Evolutionary conservation across 2,797 vertebrate species (phyloP).

Genomic region (Dromococcyx pavoninus): DNA sequence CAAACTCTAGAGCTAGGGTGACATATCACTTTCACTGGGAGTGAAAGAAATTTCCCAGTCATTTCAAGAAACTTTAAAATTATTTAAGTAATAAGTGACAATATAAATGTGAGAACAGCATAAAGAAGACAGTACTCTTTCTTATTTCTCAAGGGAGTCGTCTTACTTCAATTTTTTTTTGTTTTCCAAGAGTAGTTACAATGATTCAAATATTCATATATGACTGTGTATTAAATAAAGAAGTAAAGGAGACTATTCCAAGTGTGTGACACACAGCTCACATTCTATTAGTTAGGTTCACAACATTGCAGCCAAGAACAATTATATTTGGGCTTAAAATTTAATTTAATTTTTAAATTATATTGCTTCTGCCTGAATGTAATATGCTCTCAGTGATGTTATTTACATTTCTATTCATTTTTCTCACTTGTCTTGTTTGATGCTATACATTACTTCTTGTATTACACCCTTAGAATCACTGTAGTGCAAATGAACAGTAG

Average conservation of each 20-base stretch:
- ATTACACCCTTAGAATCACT: neutral
- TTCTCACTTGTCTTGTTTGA: neutral
- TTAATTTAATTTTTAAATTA: conserved; percentile 1
- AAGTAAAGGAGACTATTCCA: neutral
- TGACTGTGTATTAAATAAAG: neutral
- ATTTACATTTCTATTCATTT: neutral
- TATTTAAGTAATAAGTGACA: neutral
- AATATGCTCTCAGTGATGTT: neutral
- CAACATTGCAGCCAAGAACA: neutral
- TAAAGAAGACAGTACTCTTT: neutral
- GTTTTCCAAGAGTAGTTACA: neutral
- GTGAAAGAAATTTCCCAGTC: neutral
- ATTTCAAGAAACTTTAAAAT: neutral
- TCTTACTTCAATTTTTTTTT: neutral
- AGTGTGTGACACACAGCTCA: neutral
- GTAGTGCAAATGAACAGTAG: neutral
- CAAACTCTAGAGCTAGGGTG: neutral
- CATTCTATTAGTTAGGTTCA: neutral
- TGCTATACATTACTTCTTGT: neutral
- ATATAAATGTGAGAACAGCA: neutral
- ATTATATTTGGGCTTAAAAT: neutral
- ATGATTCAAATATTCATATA: neutral
- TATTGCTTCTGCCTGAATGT: neutral
- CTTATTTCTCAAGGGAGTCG: neutral
- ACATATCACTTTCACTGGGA: neutral